phyloP scores from a whole-genome alignment of 2,797 vertebrate species.

The Enoplosus armatus region DNA sequence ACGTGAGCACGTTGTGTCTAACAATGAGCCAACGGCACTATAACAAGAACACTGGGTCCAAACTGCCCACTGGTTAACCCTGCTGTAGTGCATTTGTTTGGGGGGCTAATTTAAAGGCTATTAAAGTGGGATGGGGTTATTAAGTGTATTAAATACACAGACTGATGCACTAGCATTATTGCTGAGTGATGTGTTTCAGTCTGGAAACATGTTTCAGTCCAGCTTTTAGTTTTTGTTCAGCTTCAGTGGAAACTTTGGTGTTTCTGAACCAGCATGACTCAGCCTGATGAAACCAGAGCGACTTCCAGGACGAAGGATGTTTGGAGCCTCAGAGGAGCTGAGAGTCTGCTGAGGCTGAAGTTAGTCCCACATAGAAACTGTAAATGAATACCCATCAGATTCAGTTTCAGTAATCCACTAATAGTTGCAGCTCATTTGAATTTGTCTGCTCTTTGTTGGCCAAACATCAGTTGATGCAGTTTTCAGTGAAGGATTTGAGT shows the following conservation, averaged over 20 bases:
- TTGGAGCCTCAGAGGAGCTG: background rate
- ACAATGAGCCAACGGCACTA: too few species aligned
- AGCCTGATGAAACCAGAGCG: background rate
- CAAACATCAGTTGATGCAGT: background rate
- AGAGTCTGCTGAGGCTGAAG: background rate
- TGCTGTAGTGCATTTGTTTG: too few species aligned
- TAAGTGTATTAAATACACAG: background rate
- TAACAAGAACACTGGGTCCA: background rate
- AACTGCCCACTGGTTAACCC: too few species aligned
- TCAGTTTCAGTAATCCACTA: too few species aligned
- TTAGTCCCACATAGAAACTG: too few species aligned
- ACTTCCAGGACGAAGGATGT: background rate
- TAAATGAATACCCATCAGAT: too few species aligned
- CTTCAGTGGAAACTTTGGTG: constrained; percentile 23
- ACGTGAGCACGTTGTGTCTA: too few species aligned
- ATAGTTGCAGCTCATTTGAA: too few species aligned
- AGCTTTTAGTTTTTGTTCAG: background rate
- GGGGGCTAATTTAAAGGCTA: too few species aligned
- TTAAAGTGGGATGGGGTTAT: background rate
- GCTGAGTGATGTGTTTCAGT: constrained; percentile 14
- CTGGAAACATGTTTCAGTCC: constrained; percentile 17
- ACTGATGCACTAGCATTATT: background rate
- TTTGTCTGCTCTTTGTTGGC: background rate
- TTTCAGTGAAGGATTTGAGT: background rate
- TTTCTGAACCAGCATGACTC: constrained; percentile 5